Percentiles rank a stretch among this genome's conserved stretches.
These are phyloP conservation scores for Pao palembangensis DNA, from an alignment of 2,113 vertebrate genomes.

Conservation along the genomic window DNA sequence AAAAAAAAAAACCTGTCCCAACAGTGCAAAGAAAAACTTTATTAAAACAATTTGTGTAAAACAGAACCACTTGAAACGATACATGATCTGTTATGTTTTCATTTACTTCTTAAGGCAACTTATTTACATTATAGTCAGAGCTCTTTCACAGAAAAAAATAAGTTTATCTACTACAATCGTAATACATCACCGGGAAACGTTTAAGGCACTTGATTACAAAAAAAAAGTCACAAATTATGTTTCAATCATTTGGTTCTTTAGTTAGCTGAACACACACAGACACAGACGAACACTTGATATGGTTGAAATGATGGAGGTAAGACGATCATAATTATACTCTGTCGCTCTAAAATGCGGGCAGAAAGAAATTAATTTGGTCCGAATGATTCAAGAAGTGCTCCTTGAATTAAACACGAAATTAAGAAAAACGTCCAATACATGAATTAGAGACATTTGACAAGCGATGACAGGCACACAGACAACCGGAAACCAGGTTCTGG, in stretches of 20 bases:
- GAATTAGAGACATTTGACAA: constrained; percentile 26
- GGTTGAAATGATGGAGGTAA: constrained; percentile 33
- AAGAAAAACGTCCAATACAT: constrained; percentile 21
- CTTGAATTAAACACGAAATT: constrained; percentile 23
- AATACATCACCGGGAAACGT: constrained; percentile 64
- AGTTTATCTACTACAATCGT: constrained; percentile 56
- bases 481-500: constrained; percentile 8
- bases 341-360: constrained; percentile 14
- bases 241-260: constrained; percentile 63
- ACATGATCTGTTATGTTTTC: constrained; percentile 46
- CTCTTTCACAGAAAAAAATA: constrained; percentile 72
- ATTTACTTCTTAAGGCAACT: constrained; percentile 40
- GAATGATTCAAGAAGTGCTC: constrained; percentile 35
- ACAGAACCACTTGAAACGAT: constrained; percentile 46
- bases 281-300: constrained; percentile 15
- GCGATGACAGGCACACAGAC: constrained; percentile 8
- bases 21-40: constrained; percentile 68
- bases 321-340: constrained; percentile 8
- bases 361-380: constrained; percentile 56
- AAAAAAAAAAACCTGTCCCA: no score
- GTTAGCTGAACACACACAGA: constrained; percentile 34
- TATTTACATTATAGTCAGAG: constrained; percentile 40
- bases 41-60: constrained; percentile 60
- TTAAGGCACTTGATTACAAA: constrained; percentile 74
- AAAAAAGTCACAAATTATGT: constrained; percentile 49